These are phyloP conservation scores for Cercocebus atys DNA, from an alignment of 2,113 vertebrate species.

Conservation along the genomic window DNA sequence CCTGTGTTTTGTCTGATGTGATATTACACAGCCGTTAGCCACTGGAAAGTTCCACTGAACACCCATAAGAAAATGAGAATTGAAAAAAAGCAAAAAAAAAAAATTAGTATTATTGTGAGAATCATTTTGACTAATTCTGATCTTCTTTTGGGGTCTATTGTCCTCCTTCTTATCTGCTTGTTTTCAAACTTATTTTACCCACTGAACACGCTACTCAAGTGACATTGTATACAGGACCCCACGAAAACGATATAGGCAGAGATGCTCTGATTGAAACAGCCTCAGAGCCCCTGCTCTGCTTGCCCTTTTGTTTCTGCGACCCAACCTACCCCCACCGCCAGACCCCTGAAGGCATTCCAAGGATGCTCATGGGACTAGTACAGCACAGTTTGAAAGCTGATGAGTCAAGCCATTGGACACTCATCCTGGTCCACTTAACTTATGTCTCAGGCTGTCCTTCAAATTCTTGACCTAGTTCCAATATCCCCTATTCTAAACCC, in stretches of 20 bases:
- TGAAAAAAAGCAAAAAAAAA: background rate
- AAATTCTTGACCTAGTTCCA: background rate
- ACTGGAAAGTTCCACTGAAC: background rate
- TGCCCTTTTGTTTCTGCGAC: background rate
- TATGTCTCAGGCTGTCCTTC: background rate
- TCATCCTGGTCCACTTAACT: background rate
- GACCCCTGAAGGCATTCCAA: background rate
- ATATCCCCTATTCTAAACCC: background rate
- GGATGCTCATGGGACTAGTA: background rate
- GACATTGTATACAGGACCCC: background rate
- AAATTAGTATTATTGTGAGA: background rate
- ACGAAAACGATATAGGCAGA: background rate
- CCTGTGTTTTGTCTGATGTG: background rate
- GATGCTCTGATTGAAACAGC: background rate
- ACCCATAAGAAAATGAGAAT: background rate
- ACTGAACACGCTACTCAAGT: background rate
- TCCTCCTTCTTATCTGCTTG: background rate
- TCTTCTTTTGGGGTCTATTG: background rate
- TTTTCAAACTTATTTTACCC: background rate
- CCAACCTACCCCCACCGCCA: too few species aligned
- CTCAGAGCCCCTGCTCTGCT: background rate
- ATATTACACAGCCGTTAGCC: background rate
- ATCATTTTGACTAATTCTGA: background rate
- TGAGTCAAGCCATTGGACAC: background rate
- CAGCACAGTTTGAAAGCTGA: background rate